Base-by-base conservation (phyloP, 2,113 vertebrate species). In the Aspiorhynchus laticeps region DNA sequence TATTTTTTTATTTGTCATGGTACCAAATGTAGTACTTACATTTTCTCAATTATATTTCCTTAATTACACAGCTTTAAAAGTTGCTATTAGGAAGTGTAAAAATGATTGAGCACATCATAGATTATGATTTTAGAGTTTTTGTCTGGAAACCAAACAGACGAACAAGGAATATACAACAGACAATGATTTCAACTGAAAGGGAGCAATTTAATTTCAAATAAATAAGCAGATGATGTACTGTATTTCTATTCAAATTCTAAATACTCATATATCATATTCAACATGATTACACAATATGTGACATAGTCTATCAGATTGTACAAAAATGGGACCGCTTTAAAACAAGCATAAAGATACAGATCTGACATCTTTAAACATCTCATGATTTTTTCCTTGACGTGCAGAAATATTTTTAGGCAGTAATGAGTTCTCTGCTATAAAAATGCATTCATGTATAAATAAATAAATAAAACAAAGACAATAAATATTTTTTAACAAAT, bases 401-500 rank as follows among this genome's bases (percentile, higher is more conserved):
- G 11, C 73, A 75, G 21, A 46, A 26, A n/a, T 43, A 11, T n/a
- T 10, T 17, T 36, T 33, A 24, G 0, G 21, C 21, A 41, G 8
- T 24, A 17, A 33, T 21, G 53, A 61, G n/a, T 71, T 38, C 5
- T 5, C 14, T 73, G 38, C 56, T 21, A 12, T 11, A 43, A 26
- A 73, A 4, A 8, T 6, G 33, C 7, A 41, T 41, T 53, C 0
- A 21, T 63, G 1, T 24, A 14, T 31, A 76, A 38, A 84, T 59
- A 38, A 7, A 38, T 19, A 43, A 48, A 75, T 26, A 84, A n/a
- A 12, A n/a, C 1, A 17, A 15, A 77, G 67, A 56, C 2, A 56
- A 59, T 41, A 76, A 76, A 88, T 85, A 80, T 80, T 15, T 31
- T 2, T 4, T 12, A 1, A 15, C 17, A 85, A 69, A 85, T 75